A percentile compares a stretch with the other conserved stretches of the same genome.
Evolutionary conservation across 1,140 invertebrate species (phyloP).

Genomic region (Drosophila kikkawai): DNA sequence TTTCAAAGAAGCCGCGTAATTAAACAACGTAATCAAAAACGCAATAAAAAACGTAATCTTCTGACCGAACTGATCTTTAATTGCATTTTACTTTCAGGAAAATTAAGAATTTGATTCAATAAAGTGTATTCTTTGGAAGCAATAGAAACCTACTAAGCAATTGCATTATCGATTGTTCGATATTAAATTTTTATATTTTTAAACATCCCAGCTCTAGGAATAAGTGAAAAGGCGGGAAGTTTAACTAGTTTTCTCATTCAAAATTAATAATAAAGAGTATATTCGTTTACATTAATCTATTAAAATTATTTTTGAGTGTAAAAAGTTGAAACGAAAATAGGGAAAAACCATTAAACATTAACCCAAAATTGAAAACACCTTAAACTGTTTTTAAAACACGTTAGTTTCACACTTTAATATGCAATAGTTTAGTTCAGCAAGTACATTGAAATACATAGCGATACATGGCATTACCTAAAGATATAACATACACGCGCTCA

Average conservation of each 20-base stretch:
- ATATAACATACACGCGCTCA: conserved; percentile 22
- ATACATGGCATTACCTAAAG: conserved; percentile 49
- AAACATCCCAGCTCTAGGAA: background rate
- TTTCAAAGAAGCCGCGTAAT: background rate
- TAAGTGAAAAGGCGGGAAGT: background rate
- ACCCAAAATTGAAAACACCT: background rate
- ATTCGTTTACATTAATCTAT: background rate
- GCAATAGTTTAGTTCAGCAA: conserved; percentile 72
- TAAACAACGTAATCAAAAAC: background rate
- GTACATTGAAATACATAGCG: conserved; percentile 72
- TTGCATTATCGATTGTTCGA: background rate
- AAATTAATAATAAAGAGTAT: background rate
- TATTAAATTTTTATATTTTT: background rate
- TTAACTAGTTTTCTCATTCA: background rate
- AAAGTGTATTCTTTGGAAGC: no score
- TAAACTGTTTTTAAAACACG: conserved; percentile 39
- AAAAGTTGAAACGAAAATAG: no score
- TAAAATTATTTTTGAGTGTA: no score
- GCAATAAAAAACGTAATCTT: no score
- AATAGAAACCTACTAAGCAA: no score
- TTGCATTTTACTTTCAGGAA: background rate
- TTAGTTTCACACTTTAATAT: conserved; percentile 67
- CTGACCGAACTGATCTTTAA: background rate
- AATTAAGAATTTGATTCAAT: fast-evolving
- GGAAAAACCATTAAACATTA: no score